A percentile compares a stretch with the other conserved stretches of the same genome.
These are phyloP conservation scores for Danionella cerebrum DNA, from an alignment of 2,113 vertebrate genomes.

Conservation along the genomic window DNA sequence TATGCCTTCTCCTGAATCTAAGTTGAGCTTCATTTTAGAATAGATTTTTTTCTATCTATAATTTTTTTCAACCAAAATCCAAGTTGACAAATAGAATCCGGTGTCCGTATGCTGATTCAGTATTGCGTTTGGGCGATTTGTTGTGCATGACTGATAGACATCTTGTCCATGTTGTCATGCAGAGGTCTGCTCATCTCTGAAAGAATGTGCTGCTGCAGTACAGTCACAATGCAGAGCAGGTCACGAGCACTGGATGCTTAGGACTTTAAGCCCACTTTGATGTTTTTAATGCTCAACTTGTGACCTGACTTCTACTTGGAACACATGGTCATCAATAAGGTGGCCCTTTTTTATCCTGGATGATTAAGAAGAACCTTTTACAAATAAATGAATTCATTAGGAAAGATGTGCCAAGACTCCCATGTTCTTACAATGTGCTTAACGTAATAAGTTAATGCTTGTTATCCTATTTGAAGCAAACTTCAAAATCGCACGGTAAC, in stretches of 20 bases:
- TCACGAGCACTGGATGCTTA: slow-evolving; percentile 50
- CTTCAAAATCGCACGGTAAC: too few species aligned
- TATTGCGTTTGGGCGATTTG: background rate
- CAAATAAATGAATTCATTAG: background rate
- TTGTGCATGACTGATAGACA: background rate
- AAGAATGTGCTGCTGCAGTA: background rate
- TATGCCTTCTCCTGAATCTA: too few species aligned
- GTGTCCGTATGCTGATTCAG: background rate
- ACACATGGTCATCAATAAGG: slow-evolving; percentile 45
- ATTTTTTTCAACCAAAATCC: too few species aligned
- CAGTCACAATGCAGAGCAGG: slow-evolving; percentile 41
- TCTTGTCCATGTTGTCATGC: background rate
- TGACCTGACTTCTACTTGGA: slow-evolving; percentile 50
- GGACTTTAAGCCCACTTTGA: slow-evolving; percentile 60
- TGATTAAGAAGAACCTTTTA: background rate
- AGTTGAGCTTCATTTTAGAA: too few species aligned
- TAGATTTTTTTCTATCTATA: too few species aligned
- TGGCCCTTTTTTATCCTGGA: background rate
- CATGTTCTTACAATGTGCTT: background rate
- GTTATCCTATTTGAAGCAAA: too few species aligned
- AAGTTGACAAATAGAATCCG: background rate
- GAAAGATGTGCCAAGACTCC: background rate
- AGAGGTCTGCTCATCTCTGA: background rate
- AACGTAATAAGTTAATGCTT: too few species aligned
- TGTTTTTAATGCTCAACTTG: slow-evolving; percentile 54